Conservation (phyloP, 2,888 invertebrate genomes). For the Seira musarum region DNA sequence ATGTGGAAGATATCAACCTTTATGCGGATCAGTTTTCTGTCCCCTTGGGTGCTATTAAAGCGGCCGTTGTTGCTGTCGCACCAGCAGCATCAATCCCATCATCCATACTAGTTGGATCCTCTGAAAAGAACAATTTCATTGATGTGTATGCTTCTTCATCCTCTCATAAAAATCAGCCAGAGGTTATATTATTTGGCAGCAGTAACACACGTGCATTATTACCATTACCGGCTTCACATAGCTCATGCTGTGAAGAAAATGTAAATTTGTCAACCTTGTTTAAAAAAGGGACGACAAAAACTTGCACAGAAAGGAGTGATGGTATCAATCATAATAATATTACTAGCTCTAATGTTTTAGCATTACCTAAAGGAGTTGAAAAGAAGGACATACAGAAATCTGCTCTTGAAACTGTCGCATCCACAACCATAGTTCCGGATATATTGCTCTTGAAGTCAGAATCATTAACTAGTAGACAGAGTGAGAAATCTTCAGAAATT, state of each 20-base stretch:
- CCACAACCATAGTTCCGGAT: conserved; percentile 29
- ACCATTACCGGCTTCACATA: conserved; percentile 10
- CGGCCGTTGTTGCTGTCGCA: conserved; percentile 56
- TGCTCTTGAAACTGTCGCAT: conserved; percentile 1
- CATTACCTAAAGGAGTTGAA: conserved; percentile 43
- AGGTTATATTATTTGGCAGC: background rate
- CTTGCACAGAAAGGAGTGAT: conserved; percentile 28
- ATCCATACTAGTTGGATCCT: conserved; percentile 45
- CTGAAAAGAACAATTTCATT: conserved; percentile 37
- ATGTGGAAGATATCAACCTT: conserved; percentile 63
- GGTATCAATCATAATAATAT: conserved; percentile 17
- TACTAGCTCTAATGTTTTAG: conserved; percentile 6
- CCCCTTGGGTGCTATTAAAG: conserved; percentile 63
- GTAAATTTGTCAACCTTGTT: conserved; percentile 57
- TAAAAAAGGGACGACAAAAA: conserved; percentile 47
- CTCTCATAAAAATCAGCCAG: conserved; percentile 9
- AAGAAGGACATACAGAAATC: conserved; percentile 42
- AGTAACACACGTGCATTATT: no score
- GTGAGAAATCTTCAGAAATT: background rate
- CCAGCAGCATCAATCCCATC: conserved; percentile 60
- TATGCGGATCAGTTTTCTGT: conserved; percentile 62
- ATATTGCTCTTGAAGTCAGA: conserved; percentile 53
- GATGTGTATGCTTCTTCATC: conserved; percentile 7
- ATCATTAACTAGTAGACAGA: background rate
- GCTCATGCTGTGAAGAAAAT: conserved; percentile 24